Conservation (phyloP, 2,888 invertebrate species). For the Scaptomyza reducta region DNA sequence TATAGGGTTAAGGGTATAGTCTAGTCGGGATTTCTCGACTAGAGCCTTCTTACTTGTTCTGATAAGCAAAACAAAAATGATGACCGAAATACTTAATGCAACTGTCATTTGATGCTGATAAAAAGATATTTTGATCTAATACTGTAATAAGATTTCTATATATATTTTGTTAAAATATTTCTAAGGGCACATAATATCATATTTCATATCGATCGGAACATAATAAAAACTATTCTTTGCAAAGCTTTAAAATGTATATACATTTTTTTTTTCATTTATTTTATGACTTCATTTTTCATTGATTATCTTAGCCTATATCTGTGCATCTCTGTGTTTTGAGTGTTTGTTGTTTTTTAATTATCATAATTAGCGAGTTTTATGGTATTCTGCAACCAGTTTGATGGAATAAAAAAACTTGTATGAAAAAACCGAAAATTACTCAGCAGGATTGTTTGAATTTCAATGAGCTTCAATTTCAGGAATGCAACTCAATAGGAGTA, state of each 20-base stretch:
- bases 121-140: conserved; percentile 2
- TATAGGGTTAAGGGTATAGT: no score
- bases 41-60: no score
- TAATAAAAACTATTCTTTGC: background rate
- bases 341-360: background rate
- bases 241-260: background rate
- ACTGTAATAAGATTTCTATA: background rate
- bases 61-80: conserved; percentile 15
- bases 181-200: background rate
- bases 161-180: background rate
- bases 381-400: background rate
- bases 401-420: background rate
- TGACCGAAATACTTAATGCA: conserved; percentile 4
- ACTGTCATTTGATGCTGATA: conserved; percentile 12
- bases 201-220: background rate
- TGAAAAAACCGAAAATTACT: background rate
- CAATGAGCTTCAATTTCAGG: background rate
- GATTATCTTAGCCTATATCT: background rate
- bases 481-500: no score
- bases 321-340: background rate
- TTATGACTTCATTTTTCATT: background rate
- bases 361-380: background rate
- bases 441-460: background rate
- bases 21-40: no score
- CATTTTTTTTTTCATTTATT: background rate